These are phyloP conservation scores for Chrysina gloriosa DNA, from an alignment of 2,888 invertebrate genomes.

Conservation along the genomic window DNA sequence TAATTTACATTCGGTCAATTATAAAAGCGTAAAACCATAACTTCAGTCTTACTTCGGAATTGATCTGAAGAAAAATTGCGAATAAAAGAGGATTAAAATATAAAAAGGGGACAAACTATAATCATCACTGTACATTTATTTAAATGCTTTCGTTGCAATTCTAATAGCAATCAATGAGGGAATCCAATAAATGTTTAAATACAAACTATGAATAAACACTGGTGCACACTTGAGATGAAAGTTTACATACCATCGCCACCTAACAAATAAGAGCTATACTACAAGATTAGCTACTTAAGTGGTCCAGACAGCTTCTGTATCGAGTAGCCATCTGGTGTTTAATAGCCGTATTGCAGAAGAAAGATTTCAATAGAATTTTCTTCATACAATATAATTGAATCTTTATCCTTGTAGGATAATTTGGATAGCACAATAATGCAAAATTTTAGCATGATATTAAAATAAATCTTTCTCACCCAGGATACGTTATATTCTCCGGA, in stretches of 20 bases:
- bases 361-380: not conserved
- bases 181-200: not conserved
- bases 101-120: too few species aligned
- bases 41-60: too few species aligned
- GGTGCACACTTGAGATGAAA: too few species aligned
- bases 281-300: constrained; percentile 38
- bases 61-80: too few species aligned
- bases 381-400: not conserved
- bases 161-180: not conserved
- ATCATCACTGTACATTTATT: not conserved
- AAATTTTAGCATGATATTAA: not conserved
- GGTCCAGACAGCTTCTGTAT: constrained; percentile 43
- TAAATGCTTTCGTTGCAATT: not conserved
- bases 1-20: too few species aligned
- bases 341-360: constrained; percentile 19
- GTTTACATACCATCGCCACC: constrained; percentile 41
- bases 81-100: too few species aligned
- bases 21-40: too few species aligned
- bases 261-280: constrained; percentile 38
- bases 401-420: not conserved
- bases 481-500: constrained; percentile 50
- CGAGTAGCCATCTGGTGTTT: constrained; percentile 27
- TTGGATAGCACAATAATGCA: not conserved
- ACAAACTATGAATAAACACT: not conserved
- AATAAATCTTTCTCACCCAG: constrained; percentile 48